Percentiles rank a stretch among this genome's conserved stretches.
phyloP scores from a whole-genome alignment of 1,140 invertebrate genomes.

The Diorhabda carinulata region DNA sequence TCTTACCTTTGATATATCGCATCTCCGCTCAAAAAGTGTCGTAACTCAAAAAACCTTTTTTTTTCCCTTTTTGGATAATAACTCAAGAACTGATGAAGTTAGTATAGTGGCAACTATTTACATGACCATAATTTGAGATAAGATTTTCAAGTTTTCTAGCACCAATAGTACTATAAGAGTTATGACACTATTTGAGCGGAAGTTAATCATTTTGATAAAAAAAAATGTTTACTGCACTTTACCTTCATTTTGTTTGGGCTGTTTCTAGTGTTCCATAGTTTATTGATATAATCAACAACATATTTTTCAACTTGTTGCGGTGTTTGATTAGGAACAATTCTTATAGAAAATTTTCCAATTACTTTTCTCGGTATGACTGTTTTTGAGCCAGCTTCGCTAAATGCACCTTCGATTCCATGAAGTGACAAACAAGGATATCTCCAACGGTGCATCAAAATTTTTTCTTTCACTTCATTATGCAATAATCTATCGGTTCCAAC shows the following conservation, averaged over 20 bases:
- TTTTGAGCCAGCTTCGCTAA: conserved; percentile 86
- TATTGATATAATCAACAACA: conserved; percentile 71
- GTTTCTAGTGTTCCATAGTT: conserved; percentile 66
- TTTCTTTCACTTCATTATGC: conserved; percentile 71
- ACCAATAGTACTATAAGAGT: too few relatives aligned
- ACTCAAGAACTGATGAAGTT: too few relatives aligned
- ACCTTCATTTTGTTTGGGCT: conserved; percentile 87
- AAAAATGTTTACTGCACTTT: conserved; percentile 23
- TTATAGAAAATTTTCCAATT: conserved; percentile 93
- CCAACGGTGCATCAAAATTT: conserved; percentile 87
- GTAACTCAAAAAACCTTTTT: too few relatives aligned
- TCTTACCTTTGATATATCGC: too few relatives aligned
- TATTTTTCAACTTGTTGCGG: conserved; percentile 71
- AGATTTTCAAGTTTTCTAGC: too few relatives aligned
- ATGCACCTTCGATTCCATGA: conserved; percentile 88
- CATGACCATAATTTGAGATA: too few relatives aligned
- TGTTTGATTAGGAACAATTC: conserved; percentile 88
- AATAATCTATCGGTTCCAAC: conserved; percentile 69
- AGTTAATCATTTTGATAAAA: conserved; percentile 8
- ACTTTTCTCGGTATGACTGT: conserved; percentile 95
- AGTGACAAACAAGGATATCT: conserved; percentile 84
- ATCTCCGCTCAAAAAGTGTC: too few relatives aligned
- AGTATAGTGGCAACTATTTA: too few relatives aligned
- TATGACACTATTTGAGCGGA: neutral
- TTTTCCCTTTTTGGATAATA: too few relatives aligned